Evolutionary conservation across 2,888 invertebrate genomes (phyloP).

Genomic region (Ormyrus nitidulus): DNA sequence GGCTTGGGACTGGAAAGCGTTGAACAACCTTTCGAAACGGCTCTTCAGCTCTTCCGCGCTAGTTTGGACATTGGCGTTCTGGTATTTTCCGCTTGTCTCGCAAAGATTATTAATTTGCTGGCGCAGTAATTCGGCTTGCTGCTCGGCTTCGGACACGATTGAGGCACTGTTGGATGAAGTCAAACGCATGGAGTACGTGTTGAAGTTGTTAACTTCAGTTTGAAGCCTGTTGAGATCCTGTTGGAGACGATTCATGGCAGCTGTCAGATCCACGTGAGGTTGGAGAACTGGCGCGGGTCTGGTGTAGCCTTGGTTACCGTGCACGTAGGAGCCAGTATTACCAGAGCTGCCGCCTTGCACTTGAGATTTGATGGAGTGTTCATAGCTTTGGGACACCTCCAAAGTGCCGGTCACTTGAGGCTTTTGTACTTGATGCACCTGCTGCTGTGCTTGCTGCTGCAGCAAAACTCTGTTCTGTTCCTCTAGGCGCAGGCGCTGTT

Average conservation of each 20-base stretch:
- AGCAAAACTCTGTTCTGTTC: background rate
- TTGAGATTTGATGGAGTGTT: too few species aligned
- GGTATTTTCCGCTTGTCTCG: constrained; percentile 43
- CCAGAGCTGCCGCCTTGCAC: too few species aligned
- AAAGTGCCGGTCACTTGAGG: background rate
- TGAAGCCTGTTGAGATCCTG: constrained; percentile 55
- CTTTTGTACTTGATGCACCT: background rate
- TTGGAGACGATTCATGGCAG: constrained; percentile 44
- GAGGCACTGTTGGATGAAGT: constrained; percentile 37
- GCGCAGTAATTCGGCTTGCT: constrained; percentile 25
- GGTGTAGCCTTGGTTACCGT: background rate
- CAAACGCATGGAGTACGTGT: constrained; percentile 46
- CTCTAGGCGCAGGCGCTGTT: background rate
- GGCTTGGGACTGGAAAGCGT: constrained; percentile 38
- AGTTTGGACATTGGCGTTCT: constrained; percentile 18
- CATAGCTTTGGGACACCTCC: too few species aligned
- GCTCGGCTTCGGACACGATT: constrained; percentile 24
- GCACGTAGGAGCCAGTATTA: background rate
- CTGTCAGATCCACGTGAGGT: constrained; percentile 46
- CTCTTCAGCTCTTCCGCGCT: constrained; percentile 37
- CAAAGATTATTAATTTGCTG: constrained; percentile 41
- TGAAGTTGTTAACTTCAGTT: constrained; percentile 57
- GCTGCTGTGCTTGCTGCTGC: background rate
- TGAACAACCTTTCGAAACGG: constrained; percentile 35
- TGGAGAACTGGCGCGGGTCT: background rate